Evolutionary conservation across 2,888 invertebrate genomes (phyloP).

Genomic region (Leistus spinibarbis): DNA sequence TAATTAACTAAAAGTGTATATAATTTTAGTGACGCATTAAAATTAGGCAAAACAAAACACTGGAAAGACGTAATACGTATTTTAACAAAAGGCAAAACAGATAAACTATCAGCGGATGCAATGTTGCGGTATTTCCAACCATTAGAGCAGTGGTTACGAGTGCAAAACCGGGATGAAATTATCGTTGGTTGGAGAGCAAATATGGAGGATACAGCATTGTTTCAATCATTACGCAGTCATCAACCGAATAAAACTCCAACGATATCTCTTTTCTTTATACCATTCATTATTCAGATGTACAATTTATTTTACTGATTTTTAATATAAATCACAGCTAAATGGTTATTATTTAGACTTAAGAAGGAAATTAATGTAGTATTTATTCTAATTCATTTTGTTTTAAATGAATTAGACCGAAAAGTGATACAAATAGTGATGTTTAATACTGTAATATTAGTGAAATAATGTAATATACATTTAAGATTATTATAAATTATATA

Average conservation of each 20-base stretch:
- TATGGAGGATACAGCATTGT: slow-evolving; percentile 69
- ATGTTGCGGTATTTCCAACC: slow-evolving; percentile 84
- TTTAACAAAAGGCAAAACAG: slow-evolving; percentile 72
- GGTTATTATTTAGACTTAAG: too few relatives aligned
- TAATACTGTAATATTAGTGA: too few relatives aligned
- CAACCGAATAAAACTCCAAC: neutral
- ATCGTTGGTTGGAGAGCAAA: slow-evolving; percentile 78
- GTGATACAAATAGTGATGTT: too few relatives aligned
- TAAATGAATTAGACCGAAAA: too few relatives aligned
- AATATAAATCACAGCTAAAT: too few relatives aligned
- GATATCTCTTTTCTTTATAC: neutral
- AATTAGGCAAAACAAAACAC: slow-evolving; percentile 69
- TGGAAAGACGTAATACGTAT: slow-evolving; percentile 75
- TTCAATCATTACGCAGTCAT: slow-evolving; percentile 49
- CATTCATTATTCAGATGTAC: neutral
- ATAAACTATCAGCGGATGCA: slow-evolving; percentile 76
- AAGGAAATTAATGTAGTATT: too few relatives aligned
- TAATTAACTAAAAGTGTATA: neutral
- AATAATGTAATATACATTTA: too few relatives aligned
- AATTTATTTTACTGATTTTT: too few relatives aligned
- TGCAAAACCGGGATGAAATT: slow-evolving; percentile 73
- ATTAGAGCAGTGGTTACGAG: slow-evolving; percentile 75
- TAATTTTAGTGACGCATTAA: slow-evolving; percentile 68
- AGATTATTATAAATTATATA: too few relatives aligned
- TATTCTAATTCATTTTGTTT: too few relatives aligned